phyloP scores from a whole-genome alignment of 1,140 invertebrate genomes.

The Pararge aegeria region DNA sequence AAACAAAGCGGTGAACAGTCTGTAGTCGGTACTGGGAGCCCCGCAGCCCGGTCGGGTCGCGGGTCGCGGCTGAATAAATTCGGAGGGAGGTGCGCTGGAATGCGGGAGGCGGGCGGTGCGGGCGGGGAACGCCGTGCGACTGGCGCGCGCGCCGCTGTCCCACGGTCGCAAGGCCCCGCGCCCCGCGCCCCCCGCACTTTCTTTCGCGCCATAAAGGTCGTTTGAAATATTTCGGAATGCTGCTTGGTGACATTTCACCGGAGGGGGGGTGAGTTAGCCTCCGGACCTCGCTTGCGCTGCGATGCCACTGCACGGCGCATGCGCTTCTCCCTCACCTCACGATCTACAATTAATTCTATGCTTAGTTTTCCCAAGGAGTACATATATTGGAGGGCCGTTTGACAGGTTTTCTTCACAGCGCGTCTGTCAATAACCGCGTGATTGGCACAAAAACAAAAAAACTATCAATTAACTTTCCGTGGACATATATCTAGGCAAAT shows the following conservation, averaged over 20 bases:
- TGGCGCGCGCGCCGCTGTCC: conserved; percentile 74
- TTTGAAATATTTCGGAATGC: conserved; percentile 79
- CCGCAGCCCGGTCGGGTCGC: conserved; percentile 3
- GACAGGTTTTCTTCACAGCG: too few species aligned
- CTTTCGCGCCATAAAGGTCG: conserved; percentile 79
- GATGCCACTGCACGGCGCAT: conserved; percentile 28
- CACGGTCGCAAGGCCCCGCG: conserved; percentile 64
- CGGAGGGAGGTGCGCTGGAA: conserved; percentile 74
- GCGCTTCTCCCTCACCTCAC: conserved; percentile 1
- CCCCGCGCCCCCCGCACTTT: conserved; percentile 67
- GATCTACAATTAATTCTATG: too few species aligned
- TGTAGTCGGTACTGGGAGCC: neutral
- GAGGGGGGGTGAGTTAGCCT: conserved; percentile 54
- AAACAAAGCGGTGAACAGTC: neutral
- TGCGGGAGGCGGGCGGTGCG: conserved; percentile 63
- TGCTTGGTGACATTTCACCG: conserved; percentile 77
- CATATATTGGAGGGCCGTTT: too few species aligned
- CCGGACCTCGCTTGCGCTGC: conserved; percentile 42
- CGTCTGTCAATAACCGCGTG: too few species aligned
- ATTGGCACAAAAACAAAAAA: too few species aligned
- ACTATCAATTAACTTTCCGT: too few species aligned
- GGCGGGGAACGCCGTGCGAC: conserved; percentile 70
- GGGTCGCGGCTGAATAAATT: conserved; percentile 73
- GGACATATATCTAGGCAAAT: too few species aligned
- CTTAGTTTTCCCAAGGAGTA: too few species aligned